Percentiles rank a stretch among this genome's conserved stretches.
These are phyloP conservation scores for Cremastinae sp. DNA, from an alignment of 2,888 invertebrate species.

Conservation along the genomic window DNA sequence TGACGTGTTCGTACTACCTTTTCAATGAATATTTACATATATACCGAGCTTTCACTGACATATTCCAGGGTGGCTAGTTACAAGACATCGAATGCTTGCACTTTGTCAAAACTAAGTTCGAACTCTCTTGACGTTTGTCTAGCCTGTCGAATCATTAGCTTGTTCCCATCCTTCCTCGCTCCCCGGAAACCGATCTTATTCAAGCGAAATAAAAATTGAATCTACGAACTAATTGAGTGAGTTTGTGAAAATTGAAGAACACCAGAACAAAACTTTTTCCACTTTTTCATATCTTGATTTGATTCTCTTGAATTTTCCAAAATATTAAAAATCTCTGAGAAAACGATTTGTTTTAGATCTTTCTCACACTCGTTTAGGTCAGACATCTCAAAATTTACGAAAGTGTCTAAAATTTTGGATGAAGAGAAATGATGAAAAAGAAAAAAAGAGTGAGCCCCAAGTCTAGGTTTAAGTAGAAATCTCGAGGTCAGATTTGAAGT, in stretches of 20 bases:
- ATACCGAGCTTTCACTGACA: background rate
- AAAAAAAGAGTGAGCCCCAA: background rate
- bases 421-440: background rate
- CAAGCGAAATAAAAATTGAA: too few species aligned
- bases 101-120: conserved; percentile 28
- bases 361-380: too few species aligned
- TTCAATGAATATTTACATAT: background rate
- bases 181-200: background rate
- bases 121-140: background rate
- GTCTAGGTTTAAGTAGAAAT: background rate
- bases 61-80: conserved; percentile 22
- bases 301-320: too few species aligned
- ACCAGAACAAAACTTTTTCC: too few species aligned
- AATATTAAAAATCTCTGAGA: too few species aligned
- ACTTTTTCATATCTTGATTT: too few species aligned
- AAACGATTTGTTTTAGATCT: too few species aligned
- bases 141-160: conserved; percentile 7
- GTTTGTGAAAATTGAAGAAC: too few species aligned
- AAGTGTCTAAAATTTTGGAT: too few species aligned
- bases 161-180: background rate
- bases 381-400: too few species aligned
- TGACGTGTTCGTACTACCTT: background rate
- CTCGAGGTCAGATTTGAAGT: background rate
- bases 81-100: conserved; percentile 24
- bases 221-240: too few species aligned